A percentile compares a stretch with the other conserved stretches of the same genome.
Conservation (phyloP, 37 sponge, comb jelly and placozoan genomes). For the Aphrocallistes beatrix region DNA sequence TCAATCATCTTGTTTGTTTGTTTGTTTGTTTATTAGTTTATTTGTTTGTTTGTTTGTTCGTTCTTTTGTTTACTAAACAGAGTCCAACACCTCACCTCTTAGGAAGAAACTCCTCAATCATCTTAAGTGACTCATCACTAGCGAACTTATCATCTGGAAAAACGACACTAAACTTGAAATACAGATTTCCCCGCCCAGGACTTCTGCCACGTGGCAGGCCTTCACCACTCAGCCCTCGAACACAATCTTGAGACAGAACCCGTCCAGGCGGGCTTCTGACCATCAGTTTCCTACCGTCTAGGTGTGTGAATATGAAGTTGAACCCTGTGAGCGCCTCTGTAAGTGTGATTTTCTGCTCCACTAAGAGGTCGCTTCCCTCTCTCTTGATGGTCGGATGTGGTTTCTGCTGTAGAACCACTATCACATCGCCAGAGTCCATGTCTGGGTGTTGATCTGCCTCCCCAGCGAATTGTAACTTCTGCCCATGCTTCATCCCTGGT, state of each 20-base stretch:
- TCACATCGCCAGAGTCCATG: conserved; percentile 74
- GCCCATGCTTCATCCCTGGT: conserved; percentile 66
- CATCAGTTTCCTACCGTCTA: conserved; percentile 60
- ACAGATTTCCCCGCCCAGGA: conserved; percentile 64
- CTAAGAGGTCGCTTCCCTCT: conserved; percentile 45
- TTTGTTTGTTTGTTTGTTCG: no score
- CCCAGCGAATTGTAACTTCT: conserved; percentile 62
- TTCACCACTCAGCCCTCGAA: conserved; percentile 42
- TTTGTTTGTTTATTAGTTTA: no score
- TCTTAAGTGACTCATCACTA: conserved; percentile 24
- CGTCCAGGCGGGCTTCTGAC: conserved; percentile 39
- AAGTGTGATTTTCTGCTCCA: conserved; percentile 66
- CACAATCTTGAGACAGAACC: conserved; percentile 44
- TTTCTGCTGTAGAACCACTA: conserved; percentile 58
- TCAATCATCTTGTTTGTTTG: no score
- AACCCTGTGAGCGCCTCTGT: conserved; percentile 78
- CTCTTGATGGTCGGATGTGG: conserved; percentile 59
- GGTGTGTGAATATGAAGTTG: conserved; percentile 40
- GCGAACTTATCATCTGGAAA: conserved; percentile 58
- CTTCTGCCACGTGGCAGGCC: conserved; percentile 57
- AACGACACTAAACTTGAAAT: conserved; percentile 63
- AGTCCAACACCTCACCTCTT: neutral
- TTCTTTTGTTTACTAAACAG: no score
- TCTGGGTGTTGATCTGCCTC: conserved; percentile 74
- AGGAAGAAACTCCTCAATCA: conserved; percentile 8